phyloP scores from a whole-genome alignment of 2,113 vertebrate species.

The Seriola rivoliana region DNA sequence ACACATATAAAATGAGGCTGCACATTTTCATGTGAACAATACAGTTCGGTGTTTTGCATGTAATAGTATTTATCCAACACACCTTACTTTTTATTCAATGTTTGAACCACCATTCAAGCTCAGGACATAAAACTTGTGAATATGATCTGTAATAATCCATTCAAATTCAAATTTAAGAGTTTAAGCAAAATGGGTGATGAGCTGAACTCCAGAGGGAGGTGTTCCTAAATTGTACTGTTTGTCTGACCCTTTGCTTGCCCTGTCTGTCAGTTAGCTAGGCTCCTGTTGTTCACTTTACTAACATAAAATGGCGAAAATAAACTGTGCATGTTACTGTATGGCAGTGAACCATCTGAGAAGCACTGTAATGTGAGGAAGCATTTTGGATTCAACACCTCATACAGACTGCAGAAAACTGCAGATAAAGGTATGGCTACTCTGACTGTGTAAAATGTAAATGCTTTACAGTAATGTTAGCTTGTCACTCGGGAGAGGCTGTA shows the following conservation, averaged over 20 bases:
- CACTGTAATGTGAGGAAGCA: not conserved
- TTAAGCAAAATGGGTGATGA: no score
- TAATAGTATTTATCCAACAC: not conserved
- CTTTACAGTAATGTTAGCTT: not conserved
- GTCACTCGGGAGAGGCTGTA: not conserved
- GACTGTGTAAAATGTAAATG: not conserved
- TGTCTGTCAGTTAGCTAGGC: not conserved
- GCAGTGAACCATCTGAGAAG: not conserved
- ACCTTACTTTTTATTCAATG: not conserved
- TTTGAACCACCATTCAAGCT: no score
- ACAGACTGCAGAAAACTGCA: not conserved
- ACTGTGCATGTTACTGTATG: not conserved
- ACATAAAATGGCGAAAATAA: no score
- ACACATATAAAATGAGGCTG: slow-evolving; percentile 1
- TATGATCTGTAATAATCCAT: no score
- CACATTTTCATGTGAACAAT: not conserved
- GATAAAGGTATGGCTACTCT: not conserved
- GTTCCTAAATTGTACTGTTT: no score
- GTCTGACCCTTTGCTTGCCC: no score
- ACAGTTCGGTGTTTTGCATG: not conserved
- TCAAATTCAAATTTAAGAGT: no score
- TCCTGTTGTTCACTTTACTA: no score
- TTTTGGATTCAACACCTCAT: not conserved
- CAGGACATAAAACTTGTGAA: no score
- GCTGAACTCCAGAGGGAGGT: no score